Evolutionary conservation across 1,140 invertebrate genomes (phyloP).

Genomic region (Pseudomyrmex sp.): DNA sequence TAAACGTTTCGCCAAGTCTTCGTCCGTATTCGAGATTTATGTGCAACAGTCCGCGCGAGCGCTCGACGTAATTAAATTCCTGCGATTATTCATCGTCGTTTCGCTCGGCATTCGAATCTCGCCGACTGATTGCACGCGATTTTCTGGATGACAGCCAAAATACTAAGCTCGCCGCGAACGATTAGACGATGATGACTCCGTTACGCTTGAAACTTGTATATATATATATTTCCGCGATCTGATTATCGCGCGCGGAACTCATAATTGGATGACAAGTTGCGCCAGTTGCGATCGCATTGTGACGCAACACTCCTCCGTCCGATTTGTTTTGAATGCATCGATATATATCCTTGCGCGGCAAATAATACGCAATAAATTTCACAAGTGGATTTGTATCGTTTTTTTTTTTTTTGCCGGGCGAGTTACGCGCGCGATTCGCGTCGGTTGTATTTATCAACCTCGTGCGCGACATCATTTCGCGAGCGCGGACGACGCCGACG

Average conservation of each 20-base stretch:
- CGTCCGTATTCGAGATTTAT: slow-evolving; percentile 54
- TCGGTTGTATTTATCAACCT: slow-evolving; percentile 40
- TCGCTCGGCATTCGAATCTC: not conserved
- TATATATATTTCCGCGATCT: slow-evolving; percentile 20
- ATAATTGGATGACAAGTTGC: slow-evolving; percentile 20
- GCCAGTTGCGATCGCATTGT: slow-evolving; percentile 15
- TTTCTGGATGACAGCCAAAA: slow-evolving; percentile 39
- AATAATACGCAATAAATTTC: slow-evolving; percentile 32
- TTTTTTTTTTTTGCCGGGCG: not conserved
- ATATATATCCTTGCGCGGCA: not conserved
- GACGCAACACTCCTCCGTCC: not conserved
- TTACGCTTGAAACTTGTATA: too few relatives aligned
- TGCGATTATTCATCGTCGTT: slow-evolving; percentile 63
- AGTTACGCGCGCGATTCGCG: not conserved
- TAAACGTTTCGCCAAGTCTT: slow-evolving; percentile 48
- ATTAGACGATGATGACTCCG: slow-evolving; percentile 3
- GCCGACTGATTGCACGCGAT: not conserved
- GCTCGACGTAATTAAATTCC: slow-evolving; percentile 53
- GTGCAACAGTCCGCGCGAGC: slow-evolving; percentile 4
- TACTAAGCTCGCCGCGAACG: not conserved
- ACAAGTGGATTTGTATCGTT: slow-evolving; percentile 27
- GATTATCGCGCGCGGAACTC: not conserved
- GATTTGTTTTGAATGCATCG: slow-evolving; percentile 37
- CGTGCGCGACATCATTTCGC: slow-evolving; percentile 23
- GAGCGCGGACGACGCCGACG: slow-evolving; percentile 2